Evolutionary conservation across 2,113 vertebrate species (phyloP).

Genomic region (Balaeniceps rex): DNA sequence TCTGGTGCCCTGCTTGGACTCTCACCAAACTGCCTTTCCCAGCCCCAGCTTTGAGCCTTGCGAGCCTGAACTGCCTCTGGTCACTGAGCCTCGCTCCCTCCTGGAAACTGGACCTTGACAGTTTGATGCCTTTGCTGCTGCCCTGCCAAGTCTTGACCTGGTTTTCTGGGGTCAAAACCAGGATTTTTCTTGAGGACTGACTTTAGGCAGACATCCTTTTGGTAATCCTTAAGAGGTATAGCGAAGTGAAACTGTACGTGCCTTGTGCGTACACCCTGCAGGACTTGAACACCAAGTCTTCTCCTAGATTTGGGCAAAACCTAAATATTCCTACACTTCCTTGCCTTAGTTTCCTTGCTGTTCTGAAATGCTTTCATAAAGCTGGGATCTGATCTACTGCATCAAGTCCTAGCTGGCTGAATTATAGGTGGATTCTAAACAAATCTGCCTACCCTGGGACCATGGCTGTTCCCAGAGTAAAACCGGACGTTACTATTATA

Average conservation of each 20-base stretch:
- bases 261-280: neutral
- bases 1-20: constrained; percentile 21
- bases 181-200: neutral
- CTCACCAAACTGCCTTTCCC: neutral
- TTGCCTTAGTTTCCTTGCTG: neutral
- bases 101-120: neutral
- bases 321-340: neutral
- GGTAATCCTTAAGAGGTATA: neutral
- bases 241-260: neutral
- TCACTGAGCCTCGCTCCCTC: fast-evolving
- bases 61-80: neutral
- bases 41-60: neutral
- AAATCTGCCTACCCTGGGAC: neutral
- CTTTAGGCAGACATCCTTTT: neutral
- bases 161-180: neutral
- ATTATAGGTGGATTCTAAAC: neutral
- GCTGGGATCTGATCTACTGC: neutral
- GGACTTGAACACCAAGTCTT: neutral
- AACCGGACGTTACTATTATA: fast-evolving
- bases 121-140: neutral
- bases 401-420: neutral
- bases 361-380: neutral
- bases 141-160: neutral
- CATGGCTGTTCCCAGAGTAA: neutral
- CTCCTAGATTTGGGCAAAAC: neutral